phyloP scores from a whole-genome alignment of 2,113 vertebrate species.

The Cynopterus brachyotis region DNA sequence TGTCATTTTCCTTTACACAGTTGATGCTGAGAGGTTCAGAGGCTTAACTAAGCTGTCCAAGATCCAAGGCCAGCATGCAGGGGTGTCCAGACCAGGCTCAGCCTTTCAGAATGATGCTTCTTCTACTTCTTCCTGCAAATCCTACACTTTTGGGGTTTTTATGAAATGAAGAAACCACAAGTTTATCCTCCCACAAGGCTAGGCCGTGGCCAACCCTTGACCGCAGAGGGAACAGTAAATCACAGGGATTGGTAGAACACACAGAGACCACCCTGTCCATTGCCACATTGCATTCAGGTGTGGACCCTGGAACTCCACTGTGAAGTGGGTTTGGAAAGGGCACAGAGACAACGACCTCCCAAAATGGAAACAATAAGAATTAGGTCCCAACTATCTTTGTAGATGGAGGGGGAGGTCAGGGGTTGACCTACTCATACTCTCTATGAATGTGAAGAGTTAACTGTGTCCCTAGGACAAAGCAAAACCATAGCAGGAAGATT shows the following conservation, averaged over 20 bases:
- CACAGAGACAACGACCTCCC: background rate
- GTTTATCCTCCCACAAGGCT: background rate
- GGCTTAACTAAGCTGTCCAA: background rate
- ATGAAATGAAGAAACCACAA: background rate
- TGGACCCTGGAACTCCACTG: background rate
- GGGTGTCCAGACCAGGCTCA: background rate
- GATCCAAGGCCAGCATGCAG: background rate
- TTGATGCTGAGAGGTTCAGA: background rate
- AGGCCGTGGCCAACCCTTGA: background rate
- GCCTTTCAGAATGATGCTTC: background rate
- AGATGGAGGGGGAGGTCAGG: background rate
- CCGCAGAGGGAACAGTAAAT: background rate
- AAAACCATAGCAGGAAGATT: background rate
- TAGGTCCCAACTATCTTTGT: background rate
- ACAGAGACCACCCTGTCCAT: background rate
- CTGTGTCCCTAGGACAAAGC: background rate
- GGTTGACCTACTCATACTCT: background rate
- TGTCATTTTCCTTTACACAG: background rate
- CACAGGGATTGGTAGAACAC: background rate
- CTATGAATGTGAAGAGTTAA: conserved; percentile 32
- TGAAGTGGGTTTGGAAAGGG: background rate
- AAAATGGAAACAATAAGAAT: background rate
- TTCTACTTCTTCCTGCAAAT: background rate
- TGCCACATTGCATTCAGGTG: background rate
- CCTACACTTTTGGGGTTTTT: background rate